Percentiles rank a stretch among this genome's conserved stretches.
phyloP scores from a whole-genome alignment of 92 coral and sea anemone species.

The Epizoanthus rinbou region DNA sequence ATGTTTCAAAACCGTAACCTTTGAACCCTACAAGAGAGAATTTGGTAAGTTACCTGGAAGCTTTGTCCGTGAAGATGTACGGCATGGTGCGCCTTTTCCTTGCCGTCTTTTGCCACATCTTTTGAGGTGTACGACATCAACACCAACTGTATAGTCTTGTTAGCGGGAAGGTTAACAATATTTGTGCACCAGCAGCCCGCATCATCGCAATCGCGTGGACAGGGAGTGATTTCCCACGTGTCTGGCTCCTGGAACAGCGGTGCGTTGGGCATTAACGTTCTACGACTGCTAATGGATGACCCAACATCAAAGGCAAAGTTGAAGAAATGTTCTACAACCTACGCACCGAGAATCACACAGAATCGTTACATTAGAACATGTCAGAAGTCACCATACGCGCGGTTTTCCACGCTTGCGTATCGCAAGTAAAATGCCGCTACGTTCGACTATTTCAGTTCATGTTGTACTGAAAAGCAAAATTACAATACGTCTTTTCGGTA shows the following conservation, averaged over 20 bases:
- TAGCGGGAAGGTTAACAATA: conserved; percentile 57
- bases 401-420: no score
- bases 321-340: conserved; percentile 42
- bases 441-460: no score
- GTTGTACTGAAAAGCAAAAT: no score
- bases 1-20: no score
- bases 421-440: no score
- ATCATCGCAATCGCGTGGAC: conserved; percentile 45
- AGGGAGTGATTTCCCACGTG: conserved; percentile 60
- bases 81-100: conserved; percentile 45
- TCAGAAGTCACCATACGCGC: no score
- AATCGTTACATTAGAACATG: no score
- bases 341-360: background rate
- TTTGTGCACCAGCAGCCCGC: conserved; percentile 58
- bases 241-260: conserved; percentile 57
- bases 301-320: conserved; percentile 53
- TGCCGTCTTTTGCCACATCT: background rate
- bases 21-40: no score
- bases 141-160: conserved; percentile 62
- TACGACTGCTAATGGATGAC: conserved; percentile 45
- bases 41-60: conserved; percentile 42
- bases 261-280: conserved; percentile 47
- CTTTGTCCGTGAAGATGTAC: conserved; percentile 67
- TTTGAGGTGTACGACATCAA: conserved; percentile 38
- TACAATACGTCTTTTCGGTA: no score